These are phyloP conservation scores for Drosophila mimetica DNA, from an alignment of 2,888 invertebrate species.

Conservation along the genomic window DNA sequence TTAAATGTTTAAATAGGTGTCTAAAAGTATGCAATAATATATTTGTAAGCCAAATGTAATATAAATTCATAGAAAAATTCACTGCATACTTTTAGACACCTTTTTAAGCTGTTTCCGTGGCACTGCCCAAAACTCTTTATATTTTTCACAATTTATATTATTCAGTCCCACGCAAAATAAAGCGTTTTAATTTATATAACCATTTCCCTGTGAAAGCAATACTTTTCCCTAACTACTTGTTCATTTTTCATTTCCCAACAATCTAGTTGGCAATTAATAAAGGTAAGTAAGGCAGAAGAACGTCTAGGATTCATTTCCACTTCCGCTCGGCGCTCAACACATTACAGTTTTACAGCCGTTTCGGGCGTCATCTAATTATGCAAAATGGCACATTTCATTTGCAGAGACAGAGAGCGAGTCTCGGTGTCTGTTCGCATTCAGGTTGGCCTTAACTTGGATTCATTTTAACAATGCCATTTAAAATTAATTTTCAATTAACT, in stretches of 20 bases:
- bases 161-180: not conserved
- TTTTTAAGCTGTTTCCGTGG: too few species aligned
- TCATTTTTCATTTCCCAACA: conserved; percentile 28
- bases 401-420: conserved; percentile 5
- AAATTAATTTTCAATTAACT: conserved; percentile 78
- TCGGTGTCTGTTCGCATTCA: conserved; percentile 21
- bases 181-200: not conserved
- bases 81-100: too few species aligned
- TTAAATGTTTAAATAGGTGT: too few species aligned
- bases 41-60: too few species aligned
- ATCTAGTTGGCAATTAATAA: conserved; percentile 41
- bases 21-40: too few species aligned
- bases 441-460: conserved; percentile 37
- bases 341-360: conserved; percentile 55
- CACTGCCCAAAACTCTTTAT: too few species aligned
- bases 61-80: too few species aligned
- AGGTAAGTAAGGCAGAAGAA: conserved; percentile 13
- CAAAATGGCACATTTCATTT: conserved; percentile 61
- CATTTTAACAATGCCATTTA: conserved; percentile 64
- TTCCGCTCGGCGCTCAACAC: conserved; percentile 37
- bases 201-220: not conserved
- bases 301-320: conserved; percentile 27
- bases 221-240: conserved; percentile 3
- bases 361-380: conserved; percentile 67
- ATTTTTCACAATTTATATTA: not conserved